Percentiles rank a stretch among this genome's conserved stretches.
Evolutionary conservation across 2,113 vertebrate species (phyloP).

Genomic region (Nibea coibor): DNA sequence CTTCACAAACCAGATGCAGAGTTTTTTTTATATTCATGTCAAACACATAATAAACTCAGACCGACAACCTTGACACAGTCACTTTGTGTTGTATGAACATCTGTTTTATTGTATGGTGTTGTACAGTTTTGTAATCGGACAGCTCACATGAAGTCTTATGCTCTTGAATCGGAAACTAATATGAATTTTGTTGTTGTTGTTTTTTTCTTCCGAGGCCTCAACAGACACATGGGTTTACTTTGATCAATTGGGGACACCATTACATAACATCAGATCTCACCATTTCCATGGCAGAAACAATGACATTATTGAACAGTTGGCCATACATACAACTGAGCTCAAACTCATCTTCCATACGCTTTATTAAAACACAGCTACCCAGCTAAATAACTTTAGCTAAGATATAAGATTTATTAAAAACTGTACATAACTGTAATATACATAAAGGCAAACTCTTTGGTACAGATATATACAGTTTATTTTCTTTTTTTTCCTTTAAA

Average conservation of each 20-base stretch:
- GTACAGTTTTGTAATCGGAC: slow-evolving; percentile 55
- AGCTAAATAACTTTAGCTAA: slow-evolving; percentile 84
- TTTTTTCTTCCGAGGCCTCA: slow-evolving; percentile 34
- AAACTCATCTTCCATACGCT: slow-evolving; percentile 78
- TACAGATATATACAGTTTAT: slow-evolving; percentile 85
- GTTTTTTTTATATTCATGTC: not conserved
- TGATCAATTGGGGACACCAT: slow-evolving; percentile 59
- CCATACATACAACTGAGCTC: slow-evolving; percentile 69
- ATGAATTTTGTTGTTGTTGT: slow-evolving; percentile 31
- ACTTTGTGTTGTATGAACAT: slow-evolving; percentile 58
- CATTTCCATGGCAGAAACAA: slow-evolving; percentile 59
- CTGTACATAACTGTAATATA: slow-evolving; percentile 89
- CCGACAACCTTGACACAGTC: slow-evolving; percentile 15
- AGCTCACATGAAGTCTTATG: slow-evolving; percentile 59
- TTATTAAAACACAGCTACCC: slow-evolving; percentile 86
- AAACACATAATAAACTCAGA: slow-evolving; percentile 25
- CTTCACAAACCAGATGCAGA: not conserved
- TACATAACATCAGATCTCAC: slow-evolving; percentile 59
- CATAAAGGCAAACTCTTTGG: slow-evolving; percentile 88
- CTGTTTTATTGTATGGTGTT: slow-evolving; percentile 75
- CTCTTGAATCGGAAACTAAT: slow-evolving; percentile 53
- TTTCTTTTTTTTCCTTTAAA: slow-evolving; percentile 60
- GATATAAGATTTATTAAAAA: slow-evolving; percentile 87
- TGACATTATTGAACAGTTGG: slow-evolving; percentile 66
- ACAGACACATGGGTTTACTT: slow-evolving; percentile 58